Base-by-base conservation (phyloP, 2,113 vertebrate species). In the Tonatia bakeri region DNA sequence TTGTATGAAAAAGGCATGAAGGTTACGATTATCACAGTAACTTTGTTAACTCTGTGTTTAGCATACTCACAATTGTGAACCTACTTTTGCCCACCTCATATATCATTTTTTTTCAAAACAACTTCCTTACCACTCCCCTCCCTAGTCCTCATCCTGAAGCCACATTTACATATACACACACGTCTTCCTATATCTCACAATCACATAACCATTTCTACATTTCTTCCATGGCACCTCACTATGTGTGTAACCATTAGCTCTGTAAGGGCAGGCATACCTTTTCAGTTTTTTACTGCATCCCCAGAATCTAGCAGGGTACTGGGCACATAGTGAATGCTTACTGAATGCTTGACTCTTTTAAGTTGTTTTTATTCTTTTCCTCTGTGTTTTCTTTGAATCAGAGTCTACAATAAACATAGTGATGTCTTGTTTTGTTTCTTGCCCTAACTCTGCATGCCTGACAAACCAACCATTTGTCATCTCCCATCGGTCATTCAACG, bases 321-420 rank as follows among this genome's bases (percentile, higher is more conserved):
- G 61, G 69, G 36, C 7, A 86, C 16, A 22, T 4, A 33, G 26
- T 28, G 14, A 15, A n/a, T 43, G 72, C 13, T 91, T 76, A 28
- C n/a, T 31, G n/a, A 89, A 81, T 28, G 3, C 31, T 86, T 86
- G 56, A 36, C 19, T 82, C 26, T 95, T 84, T 90, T 28, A 96
- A 94, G 76, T 70, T 75, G 31, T 67, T 59, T 87, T 91, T 40
- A 14, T 70, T 84, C 65, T 59, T 13, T 72, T 79, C 26, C 24
- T 69, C 19, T 72, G 20, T 59, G 28, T 75, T 87, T 84, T 24
- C 47, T 95, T 91, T 85, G 77, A 76, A 76, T 50, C 40, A n/a
- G n/a, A 77, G 59, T 90, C 93, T 65, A n/a, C 19, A 80, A 38
- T 45, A 87, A 47, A 67, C 70, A 64, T 11, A 80, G 64, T 36